A percentile compares a stretch with the other conserved stretches of the same genome.
Evolutionary conservation across 2,113 vertebrate genomes (phyloP).

Genomic region (Caranx ignobilis): DNA sequence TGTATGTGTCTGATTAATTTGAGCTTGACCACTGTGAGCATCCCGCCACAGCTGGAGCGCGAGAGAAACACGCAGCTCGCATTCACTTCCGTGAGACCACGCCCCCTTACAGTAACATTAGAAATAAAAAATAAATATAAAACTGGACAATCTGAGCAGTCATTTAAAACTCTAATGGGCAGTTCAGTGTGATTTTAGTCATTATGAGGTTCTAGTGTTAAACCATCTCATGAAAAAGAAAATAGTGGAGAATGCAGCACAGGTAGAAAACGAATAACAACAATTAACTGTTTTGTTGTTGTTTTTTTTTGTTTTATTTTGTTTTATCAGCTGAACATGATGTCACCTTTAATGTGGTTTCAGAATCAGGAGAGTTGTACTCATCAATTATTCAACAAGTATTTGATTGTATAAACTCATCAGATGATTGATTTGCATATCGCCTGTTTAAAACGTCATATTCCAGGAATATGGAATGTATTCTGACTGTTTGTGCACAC

Average conservation of each 20-base stretch:
- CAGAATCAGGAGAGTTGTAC: neutral
- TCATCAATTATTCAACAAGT: conserved; percentile 30
- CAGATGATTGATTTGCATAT: conserved; percentile 1
- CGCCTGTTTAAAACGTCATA: neutral
- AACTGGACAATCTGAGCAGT: accelerated
- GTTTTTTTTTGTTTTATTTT: no score
- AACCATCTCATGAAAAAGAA: neutral
- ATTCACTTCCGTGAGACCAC: conserved; percentile 25
- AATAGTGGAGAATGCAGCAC: neutral
- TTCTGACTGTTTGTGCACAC: neutral
- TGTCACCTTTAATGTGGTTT: conserved; percentile 6
- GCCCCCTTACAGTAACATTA: conserved; percentile 11
- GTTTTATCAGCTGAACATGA: neutral
- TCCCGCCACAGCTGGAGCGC: conserved; percentile 31
- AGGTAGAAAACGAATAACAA: neutral
- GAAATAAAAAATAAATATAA: neutral
- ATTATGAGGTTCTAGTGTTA: neutral
- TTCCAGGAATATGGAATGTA: neutral
- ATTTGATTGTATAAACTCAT: neutral
- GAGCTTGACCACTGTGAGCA: neutral
- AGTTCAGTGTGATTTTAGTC: neutral
- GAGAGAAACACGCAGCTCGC: conserved; percentile 8
- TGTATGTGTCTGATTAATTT: neutral
- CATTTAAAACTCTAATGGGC: neutral
- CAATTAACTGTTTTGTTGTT: neutral